Evolutionary conservation across 1,140 invertebrate genomes (phyloP).

Genomic region (Archegozetes longisetosus): DNA sequence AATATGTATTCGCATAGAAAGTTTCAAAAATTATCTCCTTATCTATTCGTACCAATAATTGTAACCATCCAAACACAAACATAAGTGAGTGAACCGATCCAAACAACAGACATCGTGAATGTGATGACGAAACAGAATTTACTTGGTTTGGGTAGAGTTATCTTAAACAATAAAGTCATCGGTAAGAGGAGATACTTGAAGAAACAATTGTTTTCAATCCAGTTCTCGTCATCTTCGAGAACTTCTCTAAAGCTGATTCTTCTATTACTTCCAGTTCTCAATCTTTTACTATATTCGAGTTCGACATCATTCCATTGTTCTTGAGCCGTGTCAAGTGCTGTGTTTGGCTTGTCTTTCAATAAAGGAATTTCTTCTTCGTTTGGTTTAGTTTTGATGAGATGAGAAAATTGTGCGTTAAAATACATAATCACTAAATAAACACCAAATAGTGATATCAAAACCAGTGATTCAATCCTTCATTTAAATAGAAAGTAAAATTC

Average conservation of each 20-base stretch:
- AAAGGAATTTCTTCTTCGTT: background rate
- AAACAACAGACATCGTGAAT: constrained; percentile 70
- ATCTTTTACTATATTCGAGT: background rate
- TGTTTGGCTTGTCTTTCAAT: background rate
- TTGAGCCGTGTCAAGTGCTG: background rate
- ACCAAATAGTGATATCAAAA: constrained; percentile 56
- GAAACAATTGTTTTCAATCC: background rate
- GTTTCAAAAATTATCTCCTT: background rate
- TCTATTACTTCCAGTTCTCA: background rate
- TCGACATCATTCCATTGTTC: background rate
- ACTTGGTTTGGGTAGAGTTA: constrained; percentile 7
- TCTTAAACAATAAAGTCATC: background rate
- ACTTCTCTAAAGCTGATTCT: background rate
- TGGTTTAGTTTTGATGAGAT: background rate
- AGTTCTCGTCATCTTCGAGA: constrained; percentile 5
- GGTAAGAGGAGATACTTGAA: constrained; percentile 7
- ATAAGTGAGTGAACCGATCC: constrained; percentile 74
- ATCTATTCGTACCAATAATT: constrained; percentile 51
- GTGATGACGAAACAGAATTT: constrained; percentile 29
- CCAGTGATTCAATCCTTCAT: constrained; percentile 50
- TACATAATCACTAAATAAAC: constrained; percentile 48
- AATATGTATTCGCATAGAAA: background rate
- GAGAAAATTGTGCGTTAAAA: constrained; percentile 19
- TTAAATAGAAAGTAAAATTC: constrained; percentile 2
- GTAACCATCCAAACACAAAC: constrained; percentile 84